Percentiles rank a stretch among this genome's conserved stretches.
Evolutionary conservation across 2,888 invertebrate species (phyloP).

Genomic region (Phaonia tiefii): DNA sequence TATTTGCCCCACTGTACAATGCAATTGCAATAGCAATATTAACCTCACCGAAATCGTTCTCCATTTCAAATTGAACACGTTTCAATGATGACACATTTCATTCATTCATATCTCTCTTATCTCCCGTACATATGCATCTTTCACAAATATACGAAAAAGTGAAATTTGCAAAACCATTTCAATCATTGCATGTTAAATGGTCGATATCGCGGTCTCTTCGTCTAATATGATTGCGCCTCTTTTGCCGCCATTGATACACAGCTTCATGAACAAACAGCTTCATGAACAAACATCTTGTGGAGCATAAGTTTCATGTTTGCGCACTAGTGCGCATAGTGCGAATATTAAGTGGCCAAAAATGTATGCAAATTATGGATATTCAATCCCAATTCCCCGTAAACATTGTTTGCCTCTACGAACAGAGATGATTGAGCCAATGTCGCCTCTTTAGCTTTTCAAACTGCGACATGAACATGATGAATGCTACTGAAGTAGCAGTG

Average conservation of each 20-base stretch:
- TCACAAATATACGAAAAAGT: not conserved
- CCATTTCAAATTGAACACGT: conserved; percentile 11
- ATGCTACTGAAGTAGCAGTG: no score
- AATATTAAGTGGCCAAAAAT: conserved; percentile 16
- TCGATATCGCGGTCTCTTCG: not conserved
- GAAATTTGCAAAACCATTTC: conserved; percentile 27
- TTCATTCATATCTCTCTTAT: not conserved
- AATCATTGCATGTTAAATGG: conserved; percentile 20
- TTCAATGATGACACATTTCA: conserved; percentile 4
- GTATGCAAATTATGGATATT: not conserved
- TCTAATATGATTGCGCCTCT: no score
- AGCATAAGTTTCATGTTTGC: not conserved
- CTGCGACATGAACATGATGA: no score
- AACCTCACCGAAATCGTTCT: no score
- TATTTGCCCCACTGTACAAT: no score
- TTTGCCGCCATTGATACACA: no score
- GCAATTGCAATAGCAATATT: no score
- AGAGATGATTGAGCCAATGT: no score
- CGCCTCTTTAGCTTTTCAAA: no score
- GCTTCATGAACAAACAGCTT: not conserved
- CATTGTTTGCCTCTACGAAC: no score
- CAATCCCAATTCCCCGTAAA: not conserved
- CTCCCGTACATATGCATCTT: not conserved
- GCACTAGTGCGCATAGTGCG: conserved; percentile 14
- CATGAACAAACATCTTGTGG: not conserved